Percentiles rank a stretch among this genome's conserved stretches.
phyloP scores from a whole-genome alignment of 35 echinoderm and acorn worm genomes.

The Apostichopus japonicus region DNA sequence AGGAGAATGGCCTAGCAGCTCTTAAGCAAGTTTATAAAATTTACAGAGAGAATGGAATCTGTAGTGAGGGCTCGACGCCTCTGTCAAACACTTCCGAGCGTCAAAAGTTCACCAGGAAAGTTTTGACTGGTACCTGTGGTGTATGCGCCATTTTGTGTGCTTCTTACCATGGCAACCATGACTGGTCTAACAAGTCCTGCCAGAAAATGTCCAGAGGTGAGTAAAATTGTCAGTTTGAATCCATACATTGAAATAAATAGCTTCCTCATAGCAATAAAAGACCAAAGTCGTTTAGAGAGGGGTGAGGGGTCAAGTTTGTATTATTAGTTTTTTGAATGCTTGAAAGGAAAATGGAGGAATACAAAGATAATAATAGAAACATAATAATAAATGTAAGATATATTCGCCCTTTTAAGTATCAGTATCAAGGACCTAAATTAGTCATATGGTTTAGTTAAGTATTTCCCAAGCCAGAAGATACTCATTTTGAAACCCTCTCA shows the following conservation, averaged over 20 bases:
- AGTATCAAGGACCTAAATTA: too few relatives aligned
- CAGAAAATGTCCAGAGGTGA: constrained; percentile 42
- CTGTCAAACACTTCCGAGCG: not conserved
- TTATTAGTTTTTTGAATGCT: too few relatives aligned
- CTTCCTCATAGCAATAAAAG: too few relatives aligned
- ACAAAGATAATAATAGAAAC: not conserved
- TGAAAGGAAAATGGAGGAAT: not conserved
- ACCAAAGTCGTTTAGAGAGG: too few relatives aligned
- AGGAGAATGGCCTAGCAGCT: not conserved
- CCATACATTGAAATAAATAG: not conserved
- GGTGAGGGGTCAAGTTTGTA: too few relatives aligned
- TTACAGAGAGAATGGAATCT: not conserved
- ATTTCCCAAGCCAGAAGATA: too few relatives aligned
- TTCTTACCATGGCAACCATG: constrained; percentile 42
- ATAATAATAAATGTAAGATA: not conserved
- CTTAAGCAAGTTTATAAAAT: not conserved
- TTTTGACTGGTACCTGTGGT: not conserved
- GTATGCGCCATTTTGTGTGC: constrained; percentile 44
- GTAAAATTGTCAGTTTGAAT: constrained; percentile 5
- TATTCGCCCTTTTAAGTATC: too few relatives aligned
- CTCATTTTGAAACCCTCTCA: too few relatives aligned
- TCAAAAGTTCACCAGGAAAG: constrained; percentile 7
- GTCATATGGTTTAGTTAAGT: too few relatives aligned
- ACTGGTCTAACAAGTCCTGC: constrained; percentile 52
- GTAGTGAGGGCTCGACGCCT: not conserved